These are phyloP conservation scores for Melanostoma mellinum DNA, from an alignment of 2,888 invertebrate genomes.

Conservation along the genomic window DNA sequence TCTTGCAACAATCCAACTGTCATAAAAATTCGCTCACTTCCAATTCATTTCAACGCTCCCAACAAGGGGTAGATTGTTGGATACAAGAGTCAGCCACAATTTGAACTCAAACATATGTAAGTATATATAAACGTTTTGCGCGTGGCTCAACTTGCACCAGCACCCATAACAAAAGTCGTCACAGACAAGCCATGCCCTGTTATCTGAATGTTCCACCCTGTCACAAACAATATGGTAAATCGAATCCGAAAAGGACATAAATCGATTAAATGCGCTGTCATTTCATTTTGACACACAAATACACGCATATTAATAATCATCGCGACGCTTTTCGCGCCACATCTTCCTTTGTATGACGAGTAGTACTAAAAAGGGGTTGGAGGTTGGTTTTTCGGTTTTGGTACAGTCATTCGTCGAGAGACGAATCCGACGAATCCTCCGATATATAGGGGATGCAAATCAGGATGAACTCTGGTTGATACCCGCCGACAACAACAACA, in stretches of 20 bases:
- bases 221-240: slow-evolving; percentile 73
- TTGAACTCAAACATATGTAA: slow-evolving; percentile 37
- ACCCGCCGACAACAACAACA: slow-evolving; percentile 70
- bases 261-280: slow-evolving; percentile 80
- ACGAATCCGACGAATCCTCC: slow-evolving; percentile 51
- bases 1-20: slow-evolving; percentile 48
- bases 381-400: neutral
- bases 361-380: neutral
- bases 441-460: slow-evolving; percentile 72
- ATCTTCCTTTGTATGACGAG: neutral
- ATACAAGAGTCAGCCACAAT: slow-evolving; percentile 26
- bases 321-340: slow-evolving; percentile 47
- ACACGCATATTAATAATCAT: slow-evolving; percentile 34
- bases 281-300: slow-evolving; percentile 78
- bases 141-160: slow-evolving; percentile 38
- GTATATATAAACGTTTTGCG: slow-evolving; percentile 55
- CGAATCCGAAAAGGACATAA: slow-evolving; percentile 75
- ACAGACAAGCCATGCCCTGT: slow-evolving; percentile 47
- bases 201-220: slow-evolving; percentile 67
- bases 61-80: neutral
- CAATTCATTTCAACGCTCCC: slow-evolving; percentile 20
- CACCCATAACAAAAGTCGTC: slow-evolving; percentile 23
- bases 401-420: slow-evolving; percentile 40
- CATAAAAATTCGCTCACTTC: slow-evolving; percentile 39
- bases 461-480: slow-evolving; percentile 75